A percentile compares a stretch with the other conserved stretches of the same genome.
These are phyloP conservation scores for Stenichneumon culpator DNA, from an alignment of 2,888 invertebrate species.

Conservation along the genomic window DNA sequence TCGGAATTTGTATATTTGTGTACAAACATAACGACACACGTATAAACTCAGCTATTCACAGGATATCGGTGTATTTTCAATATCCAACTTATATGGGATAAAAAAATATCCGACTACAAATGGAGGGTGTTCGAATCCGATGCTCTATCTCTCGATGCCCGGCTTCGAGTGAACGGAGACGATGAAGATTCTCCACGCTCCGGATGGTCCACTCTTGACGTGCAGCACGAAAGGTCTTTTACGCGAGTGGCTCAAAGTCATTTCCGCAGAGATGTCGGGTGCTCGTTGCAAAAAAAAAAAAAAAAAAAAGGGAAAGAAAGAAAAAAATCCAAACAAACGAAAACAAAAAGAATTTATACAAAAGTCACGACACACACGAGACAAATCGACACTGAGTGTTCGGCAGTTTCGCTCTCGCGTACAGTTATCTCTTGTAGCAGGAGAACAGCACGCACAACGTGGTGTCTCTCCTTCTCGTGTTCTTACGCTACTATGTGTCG, in stretches of 20 bases:
- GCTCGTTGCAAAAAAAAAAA: constrained; percentile 5
- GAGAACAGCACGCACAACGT: not conserved
- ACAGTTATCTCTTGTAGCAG: constrained; percentile 8
- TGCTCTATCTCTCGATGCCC: not conserved
- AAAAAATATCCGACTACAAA: not conserved
- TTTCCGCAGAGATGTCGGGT: constrained; percentile 39
- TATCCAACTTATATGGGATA: not conserved
- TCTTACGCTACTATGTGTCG: constrained; percentile 53
- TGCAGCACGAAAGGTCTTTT: constrained; percentile 27
- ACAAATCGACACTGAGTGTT: constrained; percentile 48
- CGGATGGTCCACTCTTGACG: constrained; percentile 29
- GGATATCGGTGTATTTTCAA: not conserved
- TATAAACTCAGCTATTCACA: constrained; percentile 27
- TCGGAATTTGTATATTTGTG: constrained; percentile 11
- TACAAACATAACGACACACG: constrained; percentile 25
- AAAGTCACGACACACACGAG: not conserved
- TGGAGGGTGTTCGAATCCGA: not conserved
- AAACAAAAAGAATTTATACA: too few relatives aligned
- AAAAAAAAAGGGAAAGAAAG: not conserved
- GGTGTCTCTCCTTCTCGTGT: constrained; percentile 49
- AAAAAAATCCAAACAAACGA: too few relatives aligned
- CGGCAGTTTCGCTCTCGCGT: constrained; percentile 56
- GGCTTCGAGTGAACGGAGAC: not conserved
- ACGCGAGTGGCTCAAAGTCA: constrained; percentile 46
- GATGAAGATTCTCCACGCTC: constrained; percentile 13